Percentiles rank a stretch among this genome's conserved stretches.
Conservation (phyloP, 2,888 invertebrate species). For the Homarus gammarus region DNA sequence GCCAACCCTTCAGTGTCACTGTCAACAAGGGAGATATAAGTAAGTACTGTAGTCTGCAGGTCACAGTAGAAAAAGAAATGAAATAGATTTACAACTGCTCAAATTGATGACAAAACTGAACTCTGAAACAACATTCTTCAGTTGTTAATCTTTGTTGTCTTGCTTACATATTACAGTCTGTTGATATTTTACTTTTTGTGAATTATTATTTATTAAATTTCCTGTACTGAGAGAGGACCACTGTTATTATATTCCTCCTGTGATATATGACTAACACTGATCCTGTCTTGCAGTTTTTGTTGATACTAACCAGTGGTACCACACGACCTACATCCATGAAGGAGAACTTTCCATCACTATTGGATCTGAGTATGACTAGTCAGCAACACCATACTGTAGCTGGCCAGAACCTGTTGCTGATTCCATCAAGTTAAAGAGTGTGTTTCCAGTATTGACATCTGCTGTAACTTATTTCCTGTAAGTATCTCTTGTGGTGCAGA, state of each 20-base stretch:
- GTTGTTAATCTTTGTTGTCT: too few species aligned
- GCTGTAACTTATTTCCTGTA: not conserved
- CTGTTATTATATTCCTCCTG: too few species aligned
- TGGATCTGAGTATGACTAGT: constrained; percentile 93
- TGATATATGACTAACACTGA: not conserved
- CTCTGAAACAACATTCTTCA: not conserved
- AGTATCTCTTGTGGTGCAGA: not conserved
- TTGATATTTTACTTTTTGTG: too few species aligned
- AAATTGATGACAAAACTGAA: not conserved
- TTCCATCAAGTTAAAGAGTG: too few species aligned
- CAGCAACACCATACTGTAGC: not conserved
- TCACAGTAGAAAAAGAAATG: not conserved
- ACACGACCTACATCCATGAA: constrained; percentile 89
- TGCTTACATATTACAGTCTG: too few species aligned
- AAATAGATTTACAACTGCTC: too few species aligned
- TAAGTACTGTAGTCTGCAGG: constrained; percentile 80
- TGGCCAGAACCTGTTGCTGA: not conserved
- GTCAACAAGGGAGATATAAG: constrained; percentile 92
- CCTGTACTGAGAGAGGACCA: too few species aligned
- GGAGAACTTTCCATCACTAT: constrained; percentile 91
- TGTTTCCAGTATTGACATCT: not conserved
- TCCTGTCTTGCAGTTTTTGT: constrained; percentile 85
- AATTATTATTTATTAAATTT: too few species aligned
- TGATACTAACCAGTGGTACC: constrained; percentile 95
- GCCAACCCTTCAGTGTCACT: constrained; percentile 86